Percentiles rank a stretch among this genome's conserved stretches.
Evolutionary conservation across 2,888 invertebrate species (phyloP).

Genomic region (Himalopsyche anomala): DNA sequence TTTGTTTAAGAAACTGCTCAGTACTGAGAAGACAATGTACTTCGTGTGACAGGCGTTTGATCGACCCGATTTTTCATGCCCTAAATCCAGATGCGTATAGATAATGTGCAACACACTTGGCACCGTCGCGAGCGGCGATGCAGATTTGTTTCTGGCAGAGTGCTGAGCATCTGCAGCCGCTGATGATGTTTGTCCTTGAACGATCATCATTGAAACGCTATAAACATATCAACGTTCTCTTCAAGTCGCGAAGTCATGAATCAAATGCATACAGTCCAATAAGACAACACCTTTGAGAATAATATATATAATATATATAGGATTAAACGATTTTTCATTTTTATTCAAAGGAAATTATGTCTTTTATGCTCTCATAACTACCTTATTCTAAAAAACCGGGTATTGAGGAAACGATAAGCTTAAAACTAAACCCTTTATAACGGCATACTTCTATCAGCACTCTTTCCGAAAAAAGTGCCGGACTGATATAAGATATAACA

Average conservation of each 20-base stretch:
- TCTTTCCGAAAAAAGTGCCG: no score
- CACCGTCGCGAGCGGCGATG: constrained; percentile 41
- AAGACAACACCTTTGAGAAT: neutral
- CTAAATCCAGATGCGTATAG: constrained; percentile 63
- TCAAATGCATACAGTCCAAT: neutral
- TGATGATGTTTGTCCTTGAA: constrained; percentile 37
- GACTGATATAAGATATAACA: no score
- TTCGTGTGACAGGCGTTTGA: constrained; percentile 58
- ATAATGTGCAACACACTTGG: constrained; percentile 62
- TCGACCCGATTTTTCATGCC: constrained; percentile 64
- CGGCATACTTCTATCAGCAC: no score
- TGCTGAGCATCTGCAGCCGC: constrained; percentile 24
- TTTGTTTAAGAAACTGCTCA: constrained; percentile 52
- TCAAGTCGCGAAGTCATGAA: neutral
- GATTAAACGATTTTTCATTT: no score
- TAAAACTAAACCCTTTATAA: no score
- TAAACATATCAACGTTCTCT: constrained; percentile 14
- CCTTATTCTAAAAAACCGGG: no score
- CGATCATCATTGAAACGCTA: constrained; percentile 28
- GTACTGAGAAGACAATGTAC: constrained; percentile 54
- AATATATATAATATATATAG: no score
- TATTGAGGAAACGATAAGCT: no score
- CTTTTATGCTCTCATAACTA: no score
- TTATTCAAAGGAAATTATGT: no score
- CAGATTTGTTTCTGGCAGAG: constrained; percentile 28